phyloP scores from a whole-genome alignment of 1,140 invertebrate species.

The Lepidurus arcticus region DNA sequence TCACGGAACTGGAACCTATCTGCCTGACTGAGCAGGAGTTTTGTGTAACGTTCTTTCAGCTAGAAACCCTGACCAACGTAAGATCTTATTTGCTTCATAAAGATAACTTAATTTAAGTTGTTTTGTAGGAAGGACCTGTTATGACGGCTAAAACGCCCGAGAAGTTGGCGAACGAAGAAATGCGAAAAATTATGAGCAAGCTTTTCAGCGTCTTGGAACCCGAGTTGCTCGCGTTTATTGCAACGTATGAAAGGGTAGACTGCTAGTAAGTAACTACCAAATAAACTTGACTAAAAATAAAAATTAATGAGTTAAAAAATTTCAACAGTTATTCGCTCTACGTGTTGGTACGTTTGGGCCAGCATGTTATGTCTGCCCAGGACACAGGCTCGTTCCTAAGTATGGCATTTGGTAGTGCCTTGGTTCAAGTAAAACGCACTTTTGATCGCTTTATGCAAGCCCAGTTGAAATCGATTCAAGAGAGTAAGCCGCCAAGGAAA shows the following conservation, averaged over 20 bases:
- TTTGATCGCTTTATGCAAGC: constrained; percentile 89
- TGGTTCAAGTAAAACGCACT: constrained; percentile 89
- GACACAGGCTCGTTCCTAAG: constrained; percentile 86
- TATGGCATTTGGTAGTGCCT: constrained; percentile 77
- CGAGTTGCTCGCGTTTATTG: constrained; percentile 77
- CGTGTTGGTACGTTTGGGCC: constrained; percentile 76
- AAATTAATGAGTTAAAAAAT: constrained; percentile 16
- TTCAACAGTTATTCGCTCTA: constrained; percentile 59
- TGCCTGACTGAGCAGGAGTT: constrained; percentile 94
- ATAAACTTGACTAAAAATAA: constrained; percentile 24
- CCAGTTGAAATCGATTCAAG: constrained; percentile 75
- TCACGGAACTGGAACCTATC: constrained; percentile 82
- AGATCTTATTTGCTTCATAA: not conserved
- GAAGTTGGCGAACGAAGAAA: constrained; percentile 52
- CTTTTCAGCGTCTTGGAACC: constrained; percentile 79
- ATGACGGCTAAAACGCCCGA: constrained; percentile 33
- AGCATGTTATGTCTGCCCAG: constrained; percentile 84
- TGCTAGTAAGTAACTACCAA: constrained; percentile 62
- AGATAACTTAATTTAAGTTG: constrained; percentile 41
- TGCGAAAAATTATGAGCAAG: constrained; percentile 75
- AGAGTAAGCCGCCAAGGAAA: constrained; percentile 65
- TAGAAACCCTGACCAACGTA: constrained; percentile 53
- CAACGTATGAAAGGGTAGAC: constrained; percentile 77
- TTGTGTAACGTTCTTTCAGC: constrained; percentile 86
- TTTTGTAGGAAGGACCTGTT: constrained; percentile 44